Evolutionary conservation across 2,113 vertebrate species (phyloP).

Genomic region (Halichoeres trimaculatus): DNA sequence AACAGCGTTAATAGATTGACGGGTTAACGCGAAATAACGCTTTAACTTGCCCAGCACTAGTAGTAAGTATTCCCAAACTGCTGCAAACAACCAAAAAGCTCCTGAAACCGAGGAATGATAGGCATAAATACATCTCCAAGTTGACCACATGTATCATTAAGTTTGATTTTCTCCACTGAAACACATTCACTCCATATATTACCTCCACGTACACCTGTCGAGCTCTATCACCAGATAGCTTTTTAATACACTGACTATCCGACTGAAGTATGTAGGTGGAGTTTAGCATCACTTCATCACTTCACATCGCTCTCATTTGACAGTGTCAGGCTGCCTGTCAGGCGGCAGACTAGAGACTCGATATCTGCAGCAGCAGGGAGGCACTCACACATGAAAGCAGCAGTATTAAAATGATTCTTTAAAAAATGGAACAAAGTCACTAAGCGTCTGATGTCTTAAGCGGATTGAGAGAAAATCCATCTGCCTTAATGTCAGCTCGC

Average conservation of each 20-base stretch:
- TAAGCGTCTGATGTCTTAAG: conserved; percentile 82
- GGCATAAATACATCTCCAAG: background rate
- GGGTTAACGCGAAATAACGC: too few relatives aligned
- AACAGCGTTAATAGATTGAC: too few relatives aligned
- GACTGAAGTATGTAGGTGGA: conserved; percentile 33
- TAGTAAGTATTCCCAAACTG: too few relatives aligned
- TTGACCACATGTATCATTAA: background rate
- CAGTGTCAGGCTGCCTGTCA: conserved; percentile 59
- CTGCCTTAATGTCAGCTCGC: conserved; percentile 78
- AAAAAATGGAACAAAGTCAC: conserved; percentile 80
- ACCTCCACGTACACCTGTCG: background rate
- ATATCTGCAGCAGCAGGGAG: conserved; percentile 75
- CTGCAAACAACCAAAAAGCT: background rate
- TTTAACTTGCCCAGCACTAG: too few relatives aligned
- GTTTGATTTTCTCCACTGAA: background rate
- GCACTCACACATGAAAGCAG: conserved; percentile 81
- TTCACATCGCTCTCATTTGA: conserved; percentile 53
- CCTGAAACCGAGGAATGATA: background rate
- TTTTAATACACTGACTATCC: conserved; percentile 16
- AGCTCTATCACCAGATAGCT: conserved; percentile 19
- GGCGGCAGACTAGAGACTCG: conserved; percentile 60
- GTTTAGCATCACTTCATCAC: conserved; percentile 45
- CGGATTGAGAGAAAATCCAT: conserved; percentile 84
- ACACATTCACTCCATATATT: background rate
- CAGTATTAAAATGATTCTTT: conserved; percentile 80